phyloP scores from a whole-genome alignment of 2,888 invertebrate genomes.

The Antitype chi region DNA sequence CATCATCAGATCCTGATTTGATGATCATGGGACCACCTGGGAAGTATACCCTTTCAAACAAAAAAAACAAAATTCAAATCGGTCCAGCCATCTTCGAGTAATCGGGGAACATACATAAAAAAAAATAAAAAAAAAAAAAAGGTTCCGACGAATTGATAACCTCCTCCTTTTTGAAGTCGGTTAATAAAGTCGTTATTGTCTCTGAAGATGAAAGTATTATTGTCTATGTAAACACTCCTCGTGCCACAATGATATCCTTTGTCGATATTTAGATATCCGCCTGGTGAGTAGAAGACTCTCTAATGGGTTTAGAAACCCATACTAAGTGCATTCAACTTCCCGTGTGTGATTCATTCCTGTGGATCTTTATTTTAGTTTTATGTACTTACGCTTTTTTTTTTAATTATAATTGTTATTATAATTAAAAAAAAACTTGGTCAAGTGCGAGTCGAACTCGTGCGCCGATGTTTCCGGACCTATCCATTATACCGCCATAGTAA shows the following conservation, averaged over 20 bases:
- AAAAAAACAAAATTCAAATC: too few species aligned
- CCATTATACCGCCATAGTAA: too few species aligned
- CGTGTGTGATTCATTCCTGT: not conserved
- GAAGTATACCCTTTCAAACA: too few species aligned
- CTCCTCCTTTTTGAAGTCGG: too few species aligned
- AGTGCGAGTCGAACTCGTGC: too few species aligned
- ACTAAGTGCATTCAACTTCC: not conserved
- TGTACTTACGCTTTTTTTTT: not conserved
- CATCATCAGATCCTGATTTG: too few species aligned
- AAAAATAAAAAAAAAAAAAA: too few species aligned
- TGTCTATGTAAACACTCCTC: not conserved
- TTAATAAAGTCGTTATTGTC: not conserved
- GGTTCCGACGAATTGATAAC: too few species aligned
- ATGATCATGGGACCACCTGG: too few species aligned
- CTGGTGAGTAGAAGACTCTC: not conserved
- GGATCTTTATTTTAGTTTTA: not conserved
- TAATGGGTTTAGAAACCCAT: not conserved
- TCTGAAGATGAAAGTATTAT: slow-evolving; percentile 5
- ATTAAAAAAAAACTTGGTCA: not conserved
- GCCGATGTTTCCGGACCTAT: too few species aligned
- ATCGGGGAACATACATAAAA: too few species aligned
- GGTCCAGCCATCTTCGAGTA: too few species aligned
- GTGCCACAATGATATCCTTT: not conserved
- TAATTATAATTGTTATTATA: not conserved
- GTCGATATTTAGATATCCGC: not conserved